These are phyloP conservation scores for Laupala kohalensis DNA, from an alignment of 1,140 invertebrate genomes.

Conservation along the genomic window DNA sequence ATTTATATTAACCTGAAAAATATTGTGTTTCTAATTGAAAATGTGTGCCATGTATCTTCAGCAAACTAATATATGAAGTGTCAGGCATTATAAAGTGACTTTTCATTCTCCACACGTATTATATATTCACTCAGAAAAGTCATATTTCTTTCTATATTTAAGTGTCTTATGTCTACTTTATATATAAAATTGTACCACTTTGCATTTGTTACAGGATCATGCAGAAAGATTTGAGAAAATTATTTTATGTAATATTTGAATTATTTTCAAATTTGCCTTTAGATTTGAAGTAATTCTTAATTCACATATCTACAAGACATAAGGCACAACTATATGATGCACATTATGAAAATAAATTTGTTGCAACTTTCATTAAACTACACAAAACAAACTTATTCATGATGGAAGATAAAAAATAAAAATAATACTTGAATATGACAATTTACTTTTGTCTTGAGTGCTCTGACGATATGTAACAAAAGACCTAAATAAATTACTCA, in stretches of 20 bases:
- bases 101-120: not conserved
- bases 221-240: too few relatives aligned
- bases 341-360: not conserved
- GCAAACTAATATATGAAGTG: not conserved
- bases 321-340: not conserved
- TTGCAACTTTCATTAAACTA: not conserved
- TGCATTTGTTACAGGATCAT: too few relatives aligned
- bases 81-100: not conserved
- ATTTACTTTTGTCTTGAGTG: not conserved
- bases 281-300: not conserved
- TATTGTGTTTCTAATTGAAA: not conserved
- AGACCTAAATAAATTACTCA: not conserved
- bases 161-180: not conserved
- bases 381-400: not conserved
- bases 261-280: not conserved
- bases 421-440: not conserved
- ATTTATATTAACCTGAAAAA: not conserved
- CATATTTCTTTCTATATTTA: not conserved
- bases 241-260: not conserved
- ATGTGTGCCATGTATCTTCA: not conserved
- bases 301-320: not conserved
- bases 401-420: not conserved
- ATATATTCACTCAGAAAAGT: not conserved
- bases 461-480: not conserved
- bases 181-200: not conserved